Conservation (phyloP, 1,140 invertebrate genomes). For the Calephelis nemesis region DNA sequence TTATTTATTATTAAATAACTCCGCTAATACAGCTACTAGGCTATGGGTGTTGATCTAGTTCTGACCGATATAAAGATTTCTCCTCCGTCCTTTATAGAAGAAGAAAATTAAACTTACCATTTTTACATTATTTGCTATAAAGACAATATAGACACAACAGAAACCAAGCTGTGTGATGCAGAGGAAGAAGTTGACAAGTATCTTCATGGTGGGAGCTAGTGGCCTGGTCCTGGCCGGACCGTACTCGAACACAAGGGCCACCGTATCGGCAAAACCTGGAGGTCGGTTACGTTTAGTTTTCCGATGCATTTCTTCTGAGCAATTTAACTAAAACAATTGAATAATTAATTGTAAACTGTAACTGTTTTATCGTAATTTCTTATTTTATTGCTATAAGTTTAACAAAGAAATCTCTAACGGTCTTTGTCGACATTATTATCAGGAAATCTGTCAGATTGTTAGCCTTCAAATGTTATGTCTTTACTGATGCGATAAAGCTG, state of each 20-base stretch:
- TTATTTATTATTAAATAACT: too few species aligned
- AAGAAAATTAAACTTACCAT: constrained; percentile 69
- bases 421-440: too few species aligned
- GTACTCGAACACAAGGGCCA: constrained; percentile 86
- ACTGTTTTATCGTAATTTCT: too few species aligned
- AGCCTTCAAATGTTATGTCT: too few species aligned
- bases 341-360: constrained; percentile 1
- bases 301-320: constrained; percentile 83
- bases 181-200: constrained; percentile 87
- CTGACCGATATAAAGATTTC: too few species aligned
- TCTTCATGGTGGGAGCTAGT: constrained; percentile 81
- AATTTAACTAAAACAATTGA: constrained; percentile 80
- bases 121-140: constrained; percentile 89
- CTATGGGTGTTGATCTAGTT: too few species aligned
- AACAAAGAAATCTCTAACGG: too few species aligned
- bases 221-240: constrained; percentile 82
- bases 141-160: constrained; percentile 93
- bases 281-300: constrained; percentile 70
- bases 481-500: too few species aligned
- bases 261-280: constrained; percentile 88
- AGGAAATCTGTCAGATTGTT: too few species aligned
- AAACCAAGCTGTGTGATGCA: constrained; percentile 93
- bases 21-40: too few species aligned
- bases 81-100: neutral
- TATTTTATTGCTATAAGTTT: too few species aligned